Evolutionary conservation across 2,888 invertebrate genomes (phyloP).

Genomic region (Mythimna loreyi): DNA sequence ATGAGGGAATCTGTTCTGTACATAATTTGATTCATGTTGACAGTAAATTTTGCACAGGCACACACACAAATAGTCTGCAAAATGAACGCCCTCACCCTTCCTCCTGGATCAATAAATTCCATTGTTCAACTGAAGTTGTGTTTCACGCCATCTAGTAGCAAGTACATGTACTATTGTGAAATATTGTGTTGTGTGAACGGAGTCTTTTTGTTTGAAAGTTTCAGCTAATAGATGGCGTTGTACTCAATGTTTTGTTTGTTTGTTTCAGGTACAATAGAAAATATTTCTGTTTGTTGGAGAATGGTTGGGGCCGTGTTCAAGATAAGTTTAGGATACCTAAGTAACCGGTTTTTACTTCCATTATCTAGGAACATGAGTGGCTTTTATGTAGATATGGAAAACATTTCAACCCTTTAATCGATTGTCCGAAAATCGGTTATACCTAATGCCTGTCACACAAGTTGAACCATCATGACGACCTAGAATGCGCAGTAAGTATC

Average conservation of each 20-base stretch:
- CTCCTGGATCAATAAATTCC: slow-evolving; percentile 54
- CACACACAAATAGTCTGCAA: slow-evolving; percentile 52
- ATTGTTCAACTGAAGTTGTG: slow-evolving; percentile 43
- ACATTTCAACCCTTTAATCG: too few species aligned
- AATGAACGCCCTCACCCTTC: slow-evolving; percentile 19
- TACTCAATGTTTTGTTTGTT: slow-evolving; percentile 51
- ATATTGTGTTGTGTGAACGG: not conserved
- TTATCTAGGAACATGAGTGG: not conserved
- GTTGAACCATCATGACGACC: too few species aligned
- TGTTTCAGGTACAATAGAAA: slow-evolving; percentile 60
- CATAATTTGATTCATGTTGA: slow-evolving; percentile 61
- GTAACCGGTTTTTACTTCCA: not conserved
- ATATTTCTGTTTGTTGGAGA: not conserved
- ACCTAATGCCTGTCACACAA: too few species aligned
- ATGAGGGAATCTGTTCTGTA: slow-evolving; percentile 51
- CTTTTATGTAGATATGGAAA: not conserved
- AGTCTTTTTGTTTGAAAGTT: slow-evolving; percentile 37
- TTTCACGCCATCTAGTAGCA: slow-evolving; percentile 60
- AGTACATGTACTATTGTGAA: slow-evolving; percentile 45
- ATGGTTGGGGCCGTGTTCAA: slow-evolving; percentile 3
- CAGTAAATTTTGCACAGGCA: slow-evolving; percentile 59
- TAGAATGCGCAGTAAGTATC: too few species aligned
- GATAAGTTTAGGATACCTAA: slow-evolving; percentile 14
- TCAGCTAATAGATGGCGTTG: slow-evolving; percentile 56
- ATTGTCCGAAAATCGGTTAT: too few species aligned